Base-by-base conservation (phyloP, 2,797 vertebrate genomes). In the Sebastolobus alascanus region DNA sequence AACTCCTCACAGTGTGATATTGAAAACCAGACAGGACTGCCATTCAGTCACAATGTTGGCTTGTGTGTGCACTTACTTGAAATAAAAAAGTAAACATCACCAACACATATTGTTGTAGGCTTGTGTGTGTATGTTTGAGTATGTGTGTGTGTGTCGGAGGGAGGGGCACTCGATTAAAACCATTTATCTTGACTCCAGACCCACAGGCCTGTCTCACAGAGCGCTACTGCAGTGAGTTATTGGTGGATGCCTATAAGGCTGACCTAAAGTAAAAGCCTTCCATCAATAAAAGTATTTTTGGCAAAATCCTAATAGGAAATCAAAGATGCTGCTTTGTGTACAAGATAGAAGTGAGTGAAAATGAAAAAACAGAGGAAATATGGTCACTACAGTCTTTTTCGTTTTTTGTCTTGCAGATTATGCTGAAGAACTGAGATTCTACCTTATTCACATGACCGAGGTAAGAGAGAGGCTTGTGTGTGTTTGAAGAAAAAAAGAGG, bases 361-460 rank as follows among this genome's bases (percentile, higher is more conserved):
- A 33, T 29, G 1, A 27, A 25, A 25, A 25, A 55, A 76, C 8
- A 18, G 12, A 22, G 22, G 8, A 38, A 55, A 50, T 14, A 22
- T 8, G 54, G 11, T 55, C 16, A 58, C 20, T 2, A 29, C 69
- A 74, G 6, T 56, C 38, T 68, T 35, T 75, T 25, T 25, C 25
- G 14, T 72, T 66, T 16, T 55, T 70, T 91, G 61, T 93, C 13
- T 84, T 82, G 52, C 92, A 95, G 96, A 97, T 96, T 96, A 96
- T 31, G 94, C 95, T 1, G 96, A 97, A 77, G 97, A 97, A 84
- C 95, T 97, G 92, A 96, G 96, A 79, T 98, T 99, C 94, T 98
- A 97, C 86, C 90, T 99, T 84, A 97, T 98, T 85, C 98, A 98
- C 92, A 96, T 98, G 84, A 98, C 97, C 0, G 97, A 99, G 98